phyloP scores from a whole-genome alignment of 2,113 vertebrate species.

The Leptobrachium ailaonicum region DNA sequence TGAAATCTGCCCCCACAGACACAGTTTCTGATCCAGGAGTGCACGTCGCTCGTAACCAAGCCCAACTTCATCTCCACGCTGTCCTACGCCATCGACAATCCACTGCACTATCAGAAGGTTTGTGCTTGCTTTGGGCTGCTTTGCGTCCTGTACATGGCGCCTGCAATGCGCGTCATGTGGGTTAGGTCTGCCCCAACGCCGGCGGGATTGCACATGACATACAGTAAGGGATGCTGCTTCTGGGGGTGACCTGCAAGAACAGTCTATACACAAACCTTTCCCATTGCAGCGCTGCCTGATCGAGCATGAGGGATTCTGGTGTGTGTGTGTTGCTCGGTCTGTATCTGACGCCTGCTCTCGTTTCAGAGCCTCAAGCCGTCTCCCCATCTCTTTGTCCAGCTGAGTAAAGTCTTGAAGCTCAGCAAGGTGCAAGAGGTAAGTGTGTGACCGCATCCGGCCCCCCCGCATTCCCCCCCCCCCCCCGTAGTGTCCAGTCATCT shows the following conservation, averaged over 20 bases:
- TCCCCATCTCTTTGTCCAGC: constrained; percentile 92
- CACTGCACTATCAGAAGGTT: constrained; percentile 99
- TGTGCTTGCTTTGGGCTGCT: not conserved
- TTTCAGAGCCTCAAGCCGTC: constrained; percentile 95
- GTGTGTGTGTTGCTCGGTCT: too few species aligned
- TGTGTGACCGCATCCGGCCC: not conserved
- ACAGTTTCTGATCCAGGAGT: constrained; percentile 99
- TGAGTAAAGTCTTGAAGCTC: constrained; percentile 99
- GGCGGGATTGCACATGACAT: too few species aligned
- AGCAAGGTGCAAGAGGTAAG: constrained; percentile 98
- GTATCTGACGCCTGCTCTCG: too few species aligned
- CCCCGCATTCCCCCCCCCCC: too few species aligned
- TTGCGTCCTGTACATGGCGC: too few species aligned
- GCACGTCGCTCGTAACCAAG: constrained; percentile 96
- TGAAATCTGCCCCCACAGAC: constrained; percentile 73
- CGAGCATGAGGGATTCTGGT: too few species aligned
- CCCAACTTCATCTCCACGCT: constrained; percentile 98
- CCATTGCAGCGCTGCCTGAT: too few species aligned
- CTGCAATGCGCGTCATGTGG: too few species aligned
- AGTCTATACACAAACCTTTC: not conserved
- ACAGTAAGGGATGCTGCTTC: too few species aligned
- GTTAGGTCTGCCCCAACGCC: too few species aligned
- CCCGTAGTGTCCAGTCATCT: not conserved
- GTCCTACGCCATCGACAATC: constrained; percentile 99
- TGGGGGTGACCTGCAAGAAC: too few species aligned